Evolutionary conservation across 2,888 invertebrate genomes (phyloP).

Genomic region (Alloplasta piceator): DNA sequence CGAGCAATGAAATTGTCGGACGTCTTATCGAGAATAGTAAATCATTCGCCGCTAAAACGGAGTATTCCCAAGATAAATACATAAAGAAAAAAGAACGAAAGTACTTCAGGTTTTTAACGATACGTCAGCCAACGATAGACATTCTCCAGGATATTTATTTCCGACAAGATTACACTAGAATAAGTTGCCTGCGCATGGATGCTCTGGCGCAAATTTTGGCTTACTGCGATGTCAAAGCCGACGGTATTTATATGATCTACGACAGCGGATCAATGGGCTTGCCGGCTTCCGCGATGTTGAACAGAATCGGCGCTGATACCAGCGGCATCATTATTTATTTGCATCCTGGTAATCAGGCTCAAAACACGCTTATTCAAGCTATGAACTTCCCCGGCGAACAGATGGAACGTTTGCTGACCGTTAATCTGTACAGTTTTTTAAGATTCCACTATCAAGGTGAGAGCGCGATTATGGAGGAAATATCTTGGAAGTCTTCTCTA

Average conservation of each 20-base stretch:
- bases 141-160: slow-evolving; percentile 94
- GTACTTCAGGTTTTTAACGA: slow-evolving; percentile 92
- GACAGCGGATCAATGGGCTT: slow-evolving; percentile 96
- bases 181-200: slow-evolving; percentile 92
- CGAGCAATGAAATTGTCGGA: slow-evolving; percentile 93
- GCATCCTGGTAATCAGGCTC: slow-evolving; percentile 92
- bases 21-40: slow-evolving; percentile 95
- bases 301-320: slow-evolving; percentile 88
- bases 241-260: slow-evolving; percentile 91
- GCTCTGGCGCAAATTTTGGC: slow-evolving; percentile 95
- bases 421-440: slow-evolving; percentile 91
- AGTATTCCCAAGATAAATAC: slow-evolving; percentile 97
- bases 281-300: slow-evolving; percentile 91
- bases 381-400: slow-evolving; percentile 92
- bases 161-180: slow-evolving; percentile 90
- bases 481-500: slow-evolving; percentile 46
- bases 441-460: slow-evolving; percentile 88
- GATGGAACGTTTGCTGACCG: slow-evolving; percentile 88
- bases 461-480: slow-evolving; percentile 72
- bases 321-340: slow-evolving; percentile 89
- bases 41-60: slow-evolving; percentile 95
- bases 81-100: slow-evolving; percentile 97
- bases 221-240: slow-evolving; percentile 91
- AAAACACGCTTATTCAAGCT: slow-evolving; percentile 90
- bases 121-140: slow-evolving; percentile 92